Evolutionary conservation across 35 echinoderm and acorn worm species (phyloP), one percentile per base, ranked within the genome.

Genomic region (Amphiura filiformis): DNA sequence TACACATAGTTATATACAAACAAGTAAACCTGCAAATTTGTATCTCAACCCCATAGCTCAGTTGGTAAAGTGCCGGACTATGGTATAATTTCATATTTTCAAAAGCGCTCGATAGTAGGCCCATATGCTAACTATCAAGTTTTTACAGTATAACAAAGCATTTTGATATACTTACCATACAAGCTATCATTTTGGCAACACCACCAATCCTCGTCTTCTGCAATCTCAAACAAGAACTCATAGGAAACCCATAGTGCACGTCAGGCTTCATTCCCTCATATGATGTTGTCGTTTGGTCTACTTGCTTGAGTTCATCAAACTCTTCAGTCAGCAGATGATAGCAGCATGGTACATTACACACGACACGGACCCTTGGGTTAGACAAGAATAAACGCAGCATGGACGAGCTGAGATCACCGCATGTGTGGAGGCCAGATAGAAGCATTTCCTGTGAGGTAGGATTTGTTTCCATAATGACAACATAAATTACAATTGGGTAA

Each of bases 261-360:
- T 75, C 89, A 32, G 34, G 42, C 33, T 56, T 86, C 4, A 52
- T 61, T 38, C 77, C 89, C 1, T 39, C 22, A 39, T 88, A 17
- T 38, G 49, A 42, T 32, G 26, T 20, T 13, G 80, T 56, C 42
- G 37, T 36, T 37, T 88, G 44, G n/a, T 81, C 87, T 12, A 84
- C 80, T 39, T 56, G 17, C 77, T 80, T 84, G 1, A 36, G 81
- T 22, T 37, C 79, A 14, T 93, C 94, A 91, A 93, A 97, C 76
- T 94, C 92, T 70, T 97, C 95, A 18, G 95, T 87, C 31, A 97
- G 57, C 34, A 78, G 64, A 37, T 97, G 88, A 37, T 94, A 94
- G 61, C 95, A 97, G 85, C 95, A 97, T 32, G 83, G 81, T 23
- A 97, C 92, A 86, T 78, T 91, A 44, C 92, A 93, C 49, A 94